Evolutionary conservation across 2,797 vertebrate species (phyloP), one percentile per base, ranked within the genome.

Genomic region (Knipowitschia caucasica): DNA sequence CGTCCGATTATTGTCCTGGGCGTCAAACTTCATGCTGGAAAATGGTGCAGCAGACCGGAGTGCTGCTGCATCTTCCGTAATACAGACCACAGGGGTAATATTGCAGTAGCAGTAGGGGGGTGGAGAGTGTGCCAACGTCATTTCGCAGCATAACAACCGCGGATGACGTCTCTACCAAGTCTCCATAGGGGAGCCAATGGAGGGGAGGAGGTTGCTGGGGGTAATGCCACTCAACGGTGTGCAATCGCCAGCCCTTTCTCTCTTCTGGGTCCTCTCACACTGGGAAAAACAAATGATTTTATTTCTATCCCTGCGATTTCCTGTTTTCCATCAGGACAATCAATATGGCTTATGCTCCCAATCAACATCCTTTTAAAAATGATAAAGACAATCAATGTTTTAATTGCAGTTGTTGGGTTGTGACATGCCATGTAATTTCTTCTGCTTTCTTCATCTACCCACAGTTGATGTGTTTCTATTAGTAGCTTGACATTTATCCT

Each of bases 71-170:
- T 86, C 83, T 83, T 83, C 80, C 73, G 73, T 81, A 79, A 79
- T 61, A 79, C 56, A 84, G 85, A 84, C 73, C 68, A 85, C 81
- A 83, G 76, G 86, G 84, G 82, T 83, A 81, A 83, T 83, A 78
- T 84, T 82, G 82, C 84, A 84, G 84, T 77, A 86, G 79, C 81
- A 73, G 78, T 39, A 39, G 81, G 69, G 80, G 69, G 78, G 83
- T 69, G 84, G 80, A 81, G 86, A 82, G 79, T 78, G 80, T 69
- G 81, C 82, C 81, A 64, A 81, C 88, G 82, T 89, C 89, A 90
- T 88, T 89, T 90, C 88, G 77, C 86, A 89, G 88, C 88, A 90
- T 88, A 91, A 91, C 88, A 91, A 89, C 88, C 80, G 71, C 85
- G 62, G 84, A 90, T 91, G 90, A 91, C 88, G 88, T 90, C 86